Conservation (phyloP, 1,140 invertebrate genomes). For the Drosophila nannoptera region DNA sequence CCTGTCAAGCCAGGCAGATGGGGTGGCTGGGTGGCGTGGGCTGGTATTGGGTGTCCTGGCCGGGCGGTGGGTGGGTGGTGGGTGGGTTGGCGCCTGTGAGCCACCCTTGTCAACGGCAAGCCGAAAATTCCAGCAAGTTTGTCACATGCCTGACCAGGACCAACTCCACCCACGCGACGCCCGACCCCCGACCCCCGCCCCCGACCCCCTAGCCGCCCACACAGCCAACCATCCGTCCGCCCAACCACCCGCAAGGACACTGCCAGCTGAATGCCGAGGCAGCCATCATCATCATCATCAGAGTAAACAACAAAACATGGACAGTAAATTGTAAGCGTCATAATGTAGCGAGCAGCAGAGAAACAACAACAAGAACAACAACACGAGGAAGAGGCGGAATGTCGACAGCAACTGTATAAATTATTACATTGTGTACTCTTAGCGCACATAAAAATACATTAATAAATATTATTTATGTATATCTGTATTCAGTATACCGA, state of each 20-base stretch:
- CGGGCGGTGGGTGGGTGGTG: slow-evolving; percentile 26
- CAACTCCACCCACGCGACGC: slow-evolving; percentile 2
- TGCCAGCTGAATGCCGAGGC: slow-evolving; percentile 37
- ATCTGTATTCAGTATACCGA: slow-evolving; percentile 42
- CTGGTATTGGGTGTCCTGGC: neutral
- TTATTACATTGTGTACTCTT: slow-evolving; percentile 78
- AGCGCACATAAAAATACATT: slow-evolving; percentile 78
- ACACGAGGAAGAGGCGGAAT: slow-evolving; percentile 40
- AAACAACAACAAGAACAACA: slow-evolving; percentile 33
- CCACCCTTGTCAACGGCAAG: slow-evolving; percentile 66
- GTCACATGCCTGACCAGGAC: slow-evolving; percentile 60
- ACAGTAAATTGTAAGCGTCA: slow-evolving; percentile 76
- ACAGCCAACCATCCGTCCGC: slow-evolving; percentile 6
- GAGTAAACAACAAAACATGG: slow-evolving; percentile 75
- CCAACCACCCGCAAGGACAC: slow-evolving; percentile 37
- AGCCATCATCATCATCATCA: slow-evolving; percentile 61
- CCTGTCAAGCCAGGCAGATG: slow-evolving; percentile 37
- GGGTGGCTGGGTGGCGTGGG: slow-evolving; percentile 4
- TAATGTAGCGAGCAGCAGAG: slow-evolving; percentile 54
- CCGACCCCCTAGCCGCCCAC: no score
- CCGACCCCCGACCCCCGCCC: no score
- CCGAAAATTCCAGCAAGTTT: slow-evolving; percentile 68
- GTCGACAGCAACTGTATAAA: slow-evolving; percentile 74
- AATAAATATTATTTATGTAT: slow-evolving; percentile 78
- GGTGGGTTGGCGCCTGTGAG: slow-evolving; percentile 15